Evolutionary conservation across 92 coral and sea anemone species (phyloP).

Genomic region (Phymanthus crucifer): DNA sequence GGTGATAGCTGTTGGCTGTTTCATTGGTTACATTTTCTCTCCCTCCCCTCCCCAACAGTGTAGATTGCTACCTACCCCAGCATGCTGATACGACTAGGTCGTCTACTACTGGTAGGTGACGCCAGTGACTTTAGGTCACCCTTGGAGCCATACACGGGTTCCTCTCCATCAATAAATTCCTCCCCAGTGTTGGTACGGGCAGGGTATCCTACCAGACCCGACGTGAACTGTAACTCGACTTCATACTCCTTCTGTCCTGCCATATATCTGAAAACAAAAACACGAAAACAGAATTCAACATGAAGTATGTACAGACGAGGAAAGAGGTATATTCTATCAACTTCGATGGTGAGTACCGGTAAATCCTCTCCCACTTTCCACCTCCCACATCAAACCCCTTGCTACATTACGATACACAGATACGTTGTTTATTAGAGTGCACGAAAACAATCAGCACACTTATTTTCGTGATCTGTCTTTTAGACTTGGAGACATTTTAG

Average conservation of each 20-base stretch:
- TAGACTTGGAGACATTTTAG: too few species aligned
- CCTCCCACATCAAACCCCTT: too few species aligned
- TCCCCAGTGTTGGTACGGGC: slow-evolving; percentile 93
- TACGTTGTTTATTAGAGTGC: too few species aligned
- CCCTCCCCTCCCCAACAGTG: too few species aligned
- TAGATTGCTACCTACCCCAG: slow-evolving; percentile 51
- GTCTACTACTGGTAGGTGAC: slow-evolving; percentile 64
- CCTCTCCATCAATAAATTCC: slow-evolving; percentile 95
- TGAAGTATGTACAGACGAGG: too few species aligned
- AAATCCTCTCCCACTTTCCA: too few species aligned
- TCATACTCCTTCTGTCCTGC: slow-evolving; percentile 99
- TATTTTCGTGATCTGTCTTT: too few species aligned
- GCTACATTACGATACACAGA: too few species aligned
- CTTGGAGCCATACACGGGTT: slow-evolving; percentile 92
- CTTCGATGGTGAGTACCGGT: too few species aligned
- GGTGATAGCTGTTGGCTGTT: too few species aligned
- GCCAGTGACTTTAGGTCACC: slow-evolving; percentile 74
- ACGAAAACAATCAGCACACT: too few species aligned
- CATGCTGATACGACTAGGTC: slow-evolving; percentile 78
- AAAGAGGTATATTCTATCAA: too few species aligned
- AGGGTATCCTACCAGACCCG: slow-evolving; percentile 93
- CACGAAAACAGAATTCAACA: neutral
- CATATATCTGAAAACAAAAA: slow-evolving; percentile 70
- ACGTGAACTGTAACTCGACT: slow-evolving; percentile 93
- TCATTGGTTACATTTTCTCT: neutral